Percentiles rank a stretch among this genome's conserved stretches.
These are phyloP conservation scores for Xanthia icteritia DNA, from an alignment of 2,888 invertebrate genomes.

Conservation along the genomic window DNA sequence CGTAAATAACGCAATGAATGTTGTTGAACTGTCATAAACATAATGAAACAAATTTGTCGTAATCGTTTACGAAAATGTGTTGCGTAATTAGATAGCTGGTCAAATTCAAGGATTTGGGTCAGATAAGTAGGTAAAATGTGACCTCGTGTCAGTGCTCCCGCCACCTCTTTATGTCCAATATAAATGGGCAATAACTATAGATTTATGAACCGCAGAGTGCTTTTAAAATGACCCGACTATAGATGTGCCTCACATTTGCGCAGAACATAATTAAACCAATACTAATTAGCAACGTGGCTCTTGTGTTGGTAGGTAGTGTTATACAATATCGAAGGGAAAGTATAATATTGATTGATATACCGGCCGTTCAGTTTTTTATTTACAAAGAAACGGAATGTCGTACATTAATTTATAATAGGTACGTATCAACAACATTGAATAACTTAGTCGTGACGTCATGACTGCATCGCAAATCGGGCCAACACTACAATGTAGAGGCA, in stretches of 20 bases:
- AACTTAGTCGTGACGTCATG: conserved; percentile 43
- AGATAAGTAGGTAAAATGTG: conserved; percentile 35
- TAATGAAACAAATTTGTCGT: too few species aligned
- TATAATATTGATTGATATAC: conserved; percentile 12
- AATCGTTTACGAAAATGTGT: too few species aligned
- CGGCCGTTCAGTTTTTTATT: conserved; percentile 9
- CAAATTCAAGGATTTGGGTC: conserved; percentile 52
- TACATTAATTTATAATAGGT: neutral
- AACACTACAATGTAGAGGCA: conserved; percentile 14
- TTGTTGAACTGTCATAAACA: too few species aligned
- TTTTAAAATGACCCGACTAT: conserved; percentile 21
- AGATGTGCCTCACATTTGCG: neutral
- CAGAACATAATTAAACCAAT: conserved; percentile 13
- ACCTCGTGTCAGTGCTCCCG: conserved; percentile 23
- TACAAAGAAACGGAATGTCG: conserved; percentile 1
- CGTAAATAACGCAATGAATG: too few species aligned
- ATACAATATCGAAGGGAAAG: neutral
- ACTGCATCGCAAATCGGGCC: conserved; percentile 12
- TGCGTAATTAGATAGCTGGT: too few species aligned
- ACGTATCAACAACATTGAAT: conserved; percentile 18
- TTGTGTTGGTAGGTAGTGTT: neutral
- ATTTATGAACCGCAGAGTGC: conserved; percentile 10
- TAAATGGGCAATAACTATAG: conserved; percentile 24
- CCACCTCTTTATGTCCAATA: conserved; percentile 28
- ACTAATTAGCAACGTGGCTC: conserved; percentile 8